phyloP scores from a whole-genome alignment of 2,888 invertebrate species.

The Oeneis ivallda region DNA sequence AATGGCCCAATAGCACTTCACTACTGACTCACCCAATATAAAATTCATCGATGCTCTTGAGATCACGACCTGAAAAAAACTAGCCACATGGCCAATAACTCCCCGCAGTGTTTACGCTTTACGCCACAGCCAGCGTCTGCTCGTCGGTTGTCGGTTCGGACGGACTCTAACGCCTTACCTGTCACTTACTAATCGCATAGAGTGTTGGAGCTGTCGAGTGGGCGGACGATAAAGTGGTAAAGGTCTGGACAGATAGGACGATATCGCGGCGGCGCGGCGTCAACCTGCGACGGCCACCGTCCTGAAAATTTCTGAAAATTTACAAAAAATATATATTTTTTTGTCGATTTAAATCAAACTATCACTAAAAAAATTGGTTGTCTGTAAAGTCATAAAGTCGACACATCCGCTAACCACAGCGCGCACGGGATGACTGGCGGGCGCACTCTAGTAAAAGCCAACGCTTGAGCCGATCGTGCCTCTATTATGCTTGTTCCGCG shows the following conservation, averaged over 20 bases:
- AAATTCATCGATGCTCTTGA: conserved; percentile 2
- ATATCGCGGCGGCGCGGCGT: not conserved
- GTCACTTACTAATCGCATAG: not conserved
- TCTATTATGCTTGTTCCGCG: too few relatives aligned
- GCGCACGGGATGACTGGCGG: too few relatives aligned
- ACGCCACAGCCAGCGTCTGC: not conserved
- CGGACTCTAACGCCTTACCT: not conserved
- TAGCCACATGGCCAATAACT: not conserved
- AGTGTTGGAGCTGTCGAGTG: not conserved
- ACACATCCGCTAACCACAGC: too few relatives aligned
- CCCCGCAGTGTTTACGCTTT: not conserved
- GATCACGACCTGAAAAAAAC: not conserved
- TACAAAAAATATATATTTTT: too few relatives aligned
- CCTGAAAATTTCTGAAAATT: too few relatives aligned
- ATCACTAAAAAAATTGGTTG: too few relatives aligned
- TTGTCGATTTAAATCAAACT: too few relatives aligned
- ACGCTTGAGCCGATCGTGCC: too few relatives aligned
- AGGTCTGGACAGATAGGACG: not conserved
- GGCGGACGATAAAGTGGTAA: not conserved
- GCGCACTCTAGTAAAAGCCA: too few relatives aligned
- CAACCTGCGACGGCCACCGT: too few relatives aligned
- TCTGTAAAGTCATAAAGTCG: too few relatives aligned
- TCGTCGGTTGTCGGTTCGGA: not conserved
- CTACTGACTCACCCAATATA: not conserved
- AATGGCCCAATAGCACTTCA: not conserved